Evolutionary conservation across 1,140 invertebrate genomes (phyloP).

Genomic region (Choristoneura fumiferana): DNA sequence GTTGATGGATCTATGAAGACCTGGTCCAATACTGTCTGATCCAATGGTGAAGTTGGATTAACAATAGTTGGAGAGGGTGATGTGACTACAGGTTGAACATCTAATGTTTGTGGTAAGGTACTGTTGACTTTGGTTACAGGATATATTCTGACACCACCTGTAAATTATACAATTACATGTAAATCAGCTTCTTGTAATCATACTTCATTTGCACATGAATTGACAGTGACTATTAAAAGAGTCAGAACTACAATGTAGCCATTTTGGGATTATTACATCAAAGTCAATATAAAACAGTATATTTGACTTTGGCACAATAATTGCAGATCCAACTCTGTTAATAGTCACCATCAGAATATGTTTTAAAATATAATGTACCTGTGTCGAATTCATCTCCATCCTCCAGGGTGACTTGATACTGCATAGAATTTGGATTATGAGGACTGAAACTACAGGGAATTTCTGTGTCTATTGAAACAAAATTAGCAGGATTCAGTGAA

Average conservation of each 20-base stretch:
- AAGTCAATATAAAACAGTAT: no score
- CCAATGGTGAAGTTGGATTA: slow-evolving; percentile 41
- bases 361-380: slow-evolving; percentile 38
- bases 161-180: slow-evolving; percentile 19
- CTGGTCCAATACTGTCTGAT: slow-evolving; percentile 39
- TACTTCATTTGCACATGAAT: not conserved
- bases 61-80: slow-evolving; percentile 51
- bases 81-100: slow-evolving; percentile 43
- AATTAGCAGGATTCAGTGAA: slow-evolving; percentile 42
- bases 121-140: slow-evolving; percentile 20
- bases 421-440: slow-evolving; percentile 36
- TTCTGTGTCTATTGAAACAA: slow-evolving; percentile 49
- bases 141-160: slow-evolving; percentile 48
- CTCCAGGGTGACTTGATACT: slow-evolving; percentile 69
- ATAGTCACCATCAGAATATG: not conserved
- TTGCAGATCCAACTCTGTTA: no score
- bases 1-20: slow-evolving; percentile 35
- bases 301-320: no score
- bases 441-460: slow-evolving; percentile 32
- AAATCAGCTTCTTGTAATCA: not conserved
- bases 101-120: slow-evolving; percentile 14
- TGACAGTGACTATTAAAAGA: not conserved
- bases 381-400: slow-evolving; percentile 61
- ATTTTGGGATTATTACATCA: no score
- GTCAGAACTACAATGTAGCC: no score